phyloP scores from a whole-genome alignment of 2,888 invertebrate species.

The Cantharis nigra region DNA sequence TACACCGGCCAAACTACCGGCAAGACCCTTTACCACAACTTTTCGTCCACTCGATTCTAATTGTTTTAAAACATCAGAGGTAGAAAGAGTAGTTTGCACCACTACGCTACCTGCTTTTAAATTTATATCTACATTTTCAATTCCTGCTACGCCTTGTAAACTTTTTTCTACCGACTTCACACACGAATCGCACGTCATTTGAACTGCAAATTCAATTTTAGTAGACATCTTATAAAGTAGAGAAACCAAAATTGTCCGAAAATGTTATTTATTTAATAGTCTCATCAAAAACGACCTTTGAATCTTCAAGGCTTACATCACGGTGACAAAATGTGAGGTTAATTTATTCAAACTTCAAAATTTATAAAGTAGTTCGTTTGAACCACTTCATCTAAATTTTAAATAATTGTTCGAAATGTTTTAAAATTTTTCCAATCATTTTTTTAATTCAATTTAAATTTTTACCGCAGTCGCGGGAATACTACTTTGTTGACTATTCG shows the following conservation, averaged over 20 bases:
- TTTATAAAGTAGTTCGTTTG: not conserved
- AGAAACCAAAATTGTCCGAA: not conserved
- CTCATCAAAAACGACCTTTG: not conserved
- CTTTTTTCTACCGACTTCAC: constrained; percentile 57
- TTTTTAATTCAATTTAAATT: not conserved
- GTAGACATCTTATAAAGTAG: constrained; percentile 43
- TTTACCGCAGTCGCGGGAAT: not conserved
- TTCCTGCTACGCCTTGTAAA: constrained; percentile 55
- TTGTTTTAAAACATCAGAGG: constrained; percentile 60
- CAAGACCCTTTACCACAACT: constrained; percentile 81
- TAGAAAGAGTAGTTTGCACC: constrained; percentile 69
- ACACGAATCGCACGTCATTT: constrained; percentile 65
- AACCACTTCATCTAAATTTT: not conserved
- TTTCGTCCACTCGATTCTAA: constrained; percentile 66
- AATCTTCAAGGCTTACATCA: not conserved
- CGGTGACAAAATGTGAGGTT: not conserved
- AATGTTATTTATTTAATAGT: not conserved
- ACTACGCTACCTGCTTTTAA: constrained; percentile 69
- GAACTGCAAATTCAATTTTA: constrained; percentile 69
- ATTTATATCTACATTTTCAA: constrained; percentile 59
- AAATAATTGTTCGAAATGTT: not conserved
- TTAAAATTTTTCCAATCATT: not conserved
- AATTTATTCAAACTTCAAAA: not conserved
- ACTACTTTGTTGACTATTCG: not conserved
- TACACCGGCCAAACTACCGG: constrained; percentile 71